Evolutionary conservation across 2,797 vertebrate species (phyloP), one percentile per base, ranked within the genome.

Genomic region (Halcyon smyrnensis): DNA sequence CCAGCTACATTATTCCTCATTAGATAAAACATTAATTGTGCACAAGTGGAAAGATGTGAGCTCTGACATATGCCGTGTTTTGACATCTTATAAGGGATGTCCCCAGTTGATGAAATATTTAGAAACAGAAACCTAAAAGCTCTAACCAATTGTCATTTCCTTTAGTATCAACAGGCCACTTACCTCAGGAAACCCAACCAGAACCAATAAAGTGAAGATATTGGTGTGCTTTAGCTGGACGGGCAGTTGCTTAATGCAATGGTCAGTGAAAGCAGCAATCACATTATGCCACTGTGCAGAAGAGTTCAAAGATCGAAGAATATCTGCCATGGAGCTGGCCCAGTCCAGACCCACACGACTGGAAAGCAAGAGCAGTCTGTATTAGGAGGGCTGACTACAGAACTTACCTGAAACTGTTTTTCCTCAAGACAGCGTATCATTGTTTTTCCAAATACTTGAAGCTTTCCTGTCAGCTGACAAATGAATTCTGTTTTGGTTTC

Each of bases 171-270:
- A 20, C 2, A 86, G 50, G 15, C 4, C 41, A 36, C 77, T 64
- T 97, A 99, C 99, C 99, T 99, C 99, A 30, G 99, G 99, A 95
- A 99, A 99, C 88, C 99, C 99, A 76, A 99, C 99, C 41, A 99
- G 98, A 87, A 99, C 99, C 83, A 99, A 94, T 77, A 99, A 96
- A 21, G 99, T 99, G 97, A 99, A 99, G 97, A 99, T 98, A 97
- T 99, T 99, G 97, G 99, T 99, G 97, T 99, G 99, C 91, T 99
- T 99, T 25, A 99, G 98, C 69, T 98, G 98, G 89, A 98, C 98
- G 6, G 99, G 99, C 83, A 99, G 98, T 96, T 99, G 99, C 89
- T 98, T 98, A 24, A 99, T 85, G 91, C 99, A 99, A 79, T 99
- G 99, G 95, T 99, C 98, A 9, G 99, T 99, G 98, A 99, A 99